Evolutionary conservation across 2,888 invertebrate genomes (phyloP).

Genomic region (Leptopterna dolabrata): DNA sequence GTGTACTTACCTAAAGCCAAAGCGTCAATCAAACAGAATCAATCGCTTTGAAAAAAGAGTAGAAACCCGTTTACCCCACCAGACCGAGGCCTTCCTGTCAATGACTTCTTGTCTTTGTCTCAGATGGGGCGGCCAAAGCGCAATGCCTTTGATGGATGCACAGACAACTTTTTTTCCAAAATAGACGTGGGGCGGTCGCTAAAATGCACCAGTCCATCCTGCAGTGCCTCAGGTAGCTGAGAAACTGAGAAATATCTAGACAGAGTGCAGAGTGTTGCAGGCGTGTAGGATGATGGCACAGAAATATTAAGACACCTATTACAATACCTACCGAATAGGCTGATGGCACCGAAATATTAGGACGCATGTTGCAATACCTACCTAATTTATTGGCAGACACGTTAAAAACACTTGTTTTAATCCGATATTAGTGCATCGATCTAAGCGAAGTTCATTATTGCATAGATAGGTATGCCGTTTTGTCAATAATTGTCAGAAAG

Average conservation of each 20-base stretch:
- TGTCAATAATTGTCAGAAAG: too few relatives aligned
- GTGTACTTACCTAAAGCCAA: neutral
- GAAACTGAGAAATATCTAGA: neutral
- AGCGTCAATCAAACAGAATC: neutral
- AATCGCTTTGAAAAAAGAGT: neutral
- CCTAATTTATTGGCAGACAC: too few relatives aligned
- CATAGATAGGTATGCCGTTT: too few relatives aligned
- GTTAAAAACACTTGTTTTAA: too few relatives aligned
- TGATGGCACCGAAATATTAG: too few relatives aligned
- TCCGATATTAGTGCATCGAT: too few relatives aligned
- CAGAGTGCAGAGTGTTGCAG: too few relatives aligned
- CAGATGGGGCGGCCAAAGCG: neutral
- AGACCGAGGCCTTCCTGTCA: neutral
- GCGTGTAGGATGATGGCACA: too few relatives aligned
- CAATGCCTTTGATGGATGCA: neutral
- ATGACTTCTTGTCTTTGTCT: slow-evolving; percentile 1
- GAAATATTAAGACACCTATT: too few relatives aligned
- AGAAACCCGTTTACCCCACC: neutral
- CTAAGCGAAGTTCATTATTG: too few relatives aligned
- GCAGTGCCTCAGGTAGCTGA: neutral
- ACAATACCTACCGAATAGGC: too few relatives aligned
- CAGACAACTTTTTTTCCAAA: neutral
- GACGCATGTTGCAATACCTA: too few relatives aligned
- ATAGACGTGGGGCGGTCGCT: neutral
- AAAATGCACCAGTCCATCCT: neutral